Evolutionary conservation across 2,888 invertebrate genomes (phyloP).

Genomic region (Cheilosia vulpina): DNA sequence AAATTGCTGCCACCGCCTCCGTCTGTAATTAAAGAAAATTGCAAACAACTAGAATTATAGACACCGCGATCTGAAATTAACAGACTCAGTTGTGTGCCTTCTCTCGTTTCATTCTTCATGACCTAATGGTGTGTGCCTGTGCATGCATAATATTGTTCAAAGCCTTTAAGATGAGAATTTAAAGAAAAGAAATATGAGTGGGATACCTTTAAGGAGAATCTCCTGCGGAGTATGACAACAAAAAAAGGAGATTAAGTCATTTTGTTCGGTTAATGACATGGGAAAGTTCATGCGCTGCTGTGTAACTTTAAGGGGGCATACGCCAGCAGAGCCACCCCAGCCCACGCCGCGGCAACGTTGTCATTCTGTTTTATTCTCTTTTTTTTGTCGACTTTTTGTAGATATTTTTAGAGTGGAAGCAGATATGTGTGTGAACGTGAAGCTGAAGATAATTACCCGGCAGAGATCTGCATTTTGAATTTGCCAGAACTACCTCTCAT

Average conservation of each 20-base stretch:
- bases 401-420: constrained; percentile 67
- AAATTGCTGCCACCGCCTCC: constrained; percentile 30
- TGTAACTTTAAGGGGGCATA: constrained; percentile 34
- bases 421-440: constrained; percentile 44
- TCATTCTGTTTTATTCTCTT: constrained; percentile 1
- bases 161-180: constrained; percentile 43
- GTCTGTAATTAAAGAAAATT: constrained; percentile 63
- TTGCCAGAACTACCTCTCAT: constrained; percentile 41
- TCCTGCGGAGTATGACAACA: constrained; percentile 32
- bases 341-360: constrained; percentile 30
- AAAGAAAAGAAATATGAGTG: constrained; percentile 37
- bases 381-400: constrained; percentile 27
- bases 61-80: constrained; percentile 60
- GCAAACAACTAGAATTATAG: constrained; percentile 67
- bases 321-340: constrained; percentile 3
- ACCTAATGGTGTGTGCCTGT: constrained; percentile 55
- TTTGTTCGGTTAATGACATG: constrained; percentile 73
- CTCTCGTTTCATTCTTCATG: constrained; percentile 45
- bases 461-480: constrained; percentile 42
- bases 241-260: constrained; percentile 53
- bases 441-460: constrained; percentile 51
- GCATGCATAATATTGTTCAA: constrained; percentile 23
- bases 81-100: constrained; percentile 13
- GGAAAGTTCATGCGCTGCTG: constrained; percentile 64
- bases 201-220: constrained; percentile 23